Percentiles rank a stretch among this genome's conserved stretches.
phyloP scores from a whole-genome alignment of 2,888 invertebrate species.

The Elmis aenea region DNA sequence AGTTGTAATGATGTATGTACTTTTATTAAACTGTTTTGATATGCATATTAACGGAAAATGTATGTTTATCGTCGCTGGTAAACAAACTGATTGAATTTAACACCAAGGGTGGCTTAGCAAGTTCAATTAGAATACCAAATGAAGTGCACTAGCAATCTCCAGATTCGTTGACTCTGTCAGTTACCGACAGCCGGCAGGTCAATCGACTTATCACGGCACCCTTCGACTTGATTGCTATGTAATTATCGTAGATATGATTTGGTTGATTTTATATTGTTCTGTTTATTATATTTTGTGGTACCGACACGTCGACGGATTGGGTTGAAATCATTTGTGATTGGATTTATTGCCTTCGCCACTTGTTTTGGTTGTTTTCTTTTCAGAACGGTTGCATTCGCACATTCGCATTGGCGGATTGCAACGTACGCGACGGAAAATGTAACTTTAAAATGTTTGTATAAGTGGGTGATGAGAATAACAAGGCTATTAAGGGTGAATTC shows the following conservation, averaged over 20 bases:
- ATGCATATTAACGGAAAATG: too few relatives aligned
- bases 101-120: slow-evolving; percentile 16
- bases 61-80: too few relatives aligned
- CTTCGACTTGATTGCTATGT: slow-evolving; percentile 18
- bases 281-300: slow-evolving; percentile 29
- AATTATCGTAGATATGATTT: slow-evolving; percentile 31
- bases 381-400: too few relatives aligned
- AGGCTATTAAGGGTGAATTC: slow-evolving; percentile 15
- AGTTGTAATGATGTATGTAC: too few relatives aligned
- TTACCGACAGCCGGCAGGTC: slow-evolving; percentile 15
- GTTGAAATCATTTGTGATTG: too few relatives aligned
- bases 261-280: slow-evolving; percentile 32
- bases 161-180: slow-evolving; percentile 8
- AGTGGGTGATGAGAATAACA: slow-evolving; percentile 4
- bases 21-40: too few relatives aligned
- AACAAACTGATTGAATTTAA: slow-evolving; percentile 24
- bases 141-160: slow-evolving; percentile 16
- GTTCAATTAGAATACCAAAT: slow-evolving; percentile 28
- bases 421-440: too few relatives aligned
- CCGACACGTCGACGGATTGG: too few relatives aligned
- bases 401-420: too few relatives aligned
- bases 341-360: too few relatives aligned
- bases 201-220: slow-evolving; percentile 24
- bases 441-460: slow-evolving; percentile 18
- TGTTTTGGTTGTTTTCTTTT: too few relatives aligned